Percentiles rank a stretch among this genome's conserved stretches.
Conservation (phyloP, 2,888 invertebrate genomes). For the Serrognathus titanus region DNA sequence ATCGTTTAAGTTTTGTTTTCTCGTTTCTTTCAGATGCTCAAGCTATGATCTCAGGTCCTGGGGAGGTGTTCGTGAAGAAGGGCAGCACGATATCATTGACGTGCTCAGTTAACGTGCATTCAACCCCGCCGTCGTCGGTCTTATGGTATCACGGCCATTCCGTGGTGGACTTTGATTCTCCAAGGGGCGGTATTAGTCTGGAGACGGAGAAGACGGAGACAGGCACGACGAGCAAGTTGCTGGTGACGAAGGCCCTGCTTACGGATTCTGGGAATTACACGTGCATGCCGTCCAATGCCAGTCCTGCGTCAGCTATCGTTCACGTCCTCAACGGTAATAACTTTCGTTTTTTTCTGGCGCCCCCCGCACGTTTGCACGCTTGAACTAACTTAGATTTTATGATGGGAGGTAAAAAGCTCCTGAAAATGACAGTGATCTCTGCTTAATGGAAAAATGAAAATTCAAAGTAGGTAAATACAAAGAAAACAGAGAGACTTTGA, state of each 20-base stretch:
- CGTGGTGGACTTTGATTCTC: constrained; percentile 80
- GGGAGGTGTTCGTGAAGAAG: constrained; percentile 85
- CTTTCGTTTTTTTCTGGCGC: too few relatives aligned
- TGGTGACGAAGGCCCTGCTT: constrained; percentile 80
- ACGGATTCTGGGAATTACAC: constrained; percentile 88
- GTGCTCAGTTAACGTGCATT: constrained; percentile 84
- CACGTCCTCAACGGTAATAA: constrained; percentile 78
- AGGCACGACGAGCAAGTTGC: constrained; percentile 76
- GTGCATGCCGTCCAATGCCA: constrained; percentile 80
- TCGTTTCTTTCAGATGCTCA: constrained; percentile 65
- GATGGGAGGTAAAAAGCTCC: too few relatives aligned
- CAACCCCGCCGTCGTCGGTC: constrained; percentile 72
- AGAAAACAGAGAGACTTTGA: too few relatives aligned
- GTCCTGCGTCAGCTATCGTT: constrained; percentile 77
- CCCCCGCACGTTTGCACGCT: too few relatives aligned
- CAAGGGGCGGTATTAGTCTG: constrained; percentile 80
- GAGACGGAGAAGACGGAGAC: constrained; percentile 81
- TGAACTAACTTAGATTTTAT: too few relatives aligned
- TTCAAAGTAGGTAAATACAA: too few relatives aligned
- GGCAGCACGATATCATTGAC: constrained; percentile 88
- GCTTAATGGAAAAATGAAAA: too few relatives aligned
- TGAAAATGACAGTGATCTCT: too few relatives aligned
- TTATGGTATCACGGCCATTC: constrained; percentile 82
- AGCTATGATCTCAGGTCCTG: constrained; percentile 79
- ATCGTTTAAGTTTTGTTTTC: not conserved